Evolutionary conservation across 2,888 invertebrate species (phyloP).

Genomic region (Monochamus alternatus): DNA sequence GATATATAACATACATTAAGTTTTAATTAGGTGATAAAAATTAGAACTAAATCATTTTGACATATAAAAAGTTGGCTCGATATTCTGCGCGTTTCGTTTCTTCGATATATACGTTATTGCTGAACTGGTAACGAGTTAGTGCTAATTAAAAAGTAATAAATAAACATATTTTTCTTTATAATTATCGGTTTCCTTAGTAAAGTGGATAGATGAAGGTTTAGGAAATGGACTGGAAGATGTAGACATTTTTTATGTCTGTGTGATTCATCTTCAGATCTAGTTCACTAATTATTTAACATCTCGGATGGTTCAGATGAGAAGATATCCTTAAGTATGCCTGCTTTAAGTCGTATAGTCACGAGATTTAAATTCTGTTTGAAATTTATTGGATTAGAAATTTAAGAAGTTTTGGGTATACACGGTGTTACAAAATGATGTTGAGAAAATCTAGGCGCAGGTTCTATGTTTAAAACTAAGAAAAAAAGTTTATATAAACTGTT

Average conservation of each 20-base stretch:
- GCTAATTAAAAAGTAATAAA: constrained; percentile 28
- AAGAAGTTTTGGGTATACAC: no score
- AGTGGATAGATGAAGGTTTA: constrained; percentile 11
- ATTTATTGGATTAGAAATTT: no score
- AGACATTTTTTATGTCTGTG: no score
- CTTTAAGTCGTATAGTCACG: no score
- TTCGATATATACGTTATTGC: not conserved
- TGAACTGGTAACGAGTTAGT: constrained; percentile 21
- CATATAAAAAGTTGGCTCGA: constrained; percentile 12
- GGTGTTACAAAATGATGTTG: no score
- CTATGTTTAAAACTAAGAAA: no score
- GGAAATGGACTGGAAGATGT: not conserved
- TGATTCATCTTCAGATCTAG: no score
- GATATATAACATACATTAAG: not conserved
- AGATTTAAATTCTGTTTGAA: no score
- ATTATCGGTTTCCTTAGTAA: constrained; percentile 27
- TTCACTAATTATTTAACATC: no score
- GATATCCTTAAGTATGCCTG: no score
- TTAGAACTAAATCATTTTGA: not conserved
- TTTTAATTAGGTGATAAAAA: constrained; percentile 9
- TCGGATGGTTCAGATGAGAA: not conserved
- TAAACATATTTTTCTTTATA: constrained; percentile 8
- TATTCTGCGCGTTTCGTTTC: not conserved
- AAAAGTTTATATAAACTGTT: no score
- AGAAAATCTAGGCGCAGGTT: no score